Evolutionary conservation across 1,140 invertebrate species (phyloP), one percentile per base, ranked within the genome.

Genomic region (Harlomillsia oculata): DNA sequence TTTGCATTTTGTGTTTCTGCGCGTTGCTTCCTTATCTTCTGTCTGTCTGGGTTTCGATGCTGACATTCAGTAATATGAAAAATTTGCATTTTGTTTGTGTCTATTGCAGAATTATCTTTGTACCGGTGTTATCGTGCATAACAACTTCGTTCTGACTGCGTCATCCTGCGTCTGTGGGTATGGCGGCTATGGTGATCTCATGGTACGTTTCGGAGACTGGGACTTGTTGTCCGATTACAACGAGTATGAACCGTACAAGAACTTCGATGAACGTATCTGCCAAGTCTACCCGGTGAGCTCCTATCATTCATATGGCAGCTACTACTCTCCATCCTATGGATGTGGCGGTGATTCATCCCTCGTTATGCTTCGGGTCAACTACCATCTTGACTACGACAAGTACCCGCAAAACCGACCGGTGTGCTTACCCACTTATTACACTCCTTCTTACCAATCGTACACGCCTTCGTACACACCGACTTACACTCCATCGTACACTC

Each of bases 241-340:
- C 29, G 62, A 64, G 51, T 64, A 64, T 34, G 62, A 64, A 29
- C 18, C 58, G 13, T 64, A 58, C 51, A 54, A 58, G 40, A 64
- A 64, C 53, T 56, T 58, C 32, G 50, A 64, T 20, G 28, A 51
- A 1, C 26, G 58, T n/a, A 60, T 64, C 52, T 64, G 62, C 41
- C 18, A 45, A 13, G 34, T 34, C 14, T 56, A 50, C 51, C 62
- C 58, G 34, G 54, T 60, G 34, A 53, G 49, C 21, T 60, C 49
- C 29, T 41, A 56, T 1, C 32, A 26, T 20, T 54, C 28, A 13
- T 62, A 63, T 26, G 48, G 59, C 23, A 39, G 46, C 30, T 60
- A 46, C 46, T 5, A 23, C 6, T 46, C 43, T 2, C 21, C 21
- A 20, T 26, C 29, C 30, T 56, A 56, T 21, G 52, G 53, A 16